A percentile compares a stretch with the other conserved stretches of the same genome.
Conservation (phyloP, 2,113 vertebrate genomes). For the Crypturellus undulatus region DNA sequence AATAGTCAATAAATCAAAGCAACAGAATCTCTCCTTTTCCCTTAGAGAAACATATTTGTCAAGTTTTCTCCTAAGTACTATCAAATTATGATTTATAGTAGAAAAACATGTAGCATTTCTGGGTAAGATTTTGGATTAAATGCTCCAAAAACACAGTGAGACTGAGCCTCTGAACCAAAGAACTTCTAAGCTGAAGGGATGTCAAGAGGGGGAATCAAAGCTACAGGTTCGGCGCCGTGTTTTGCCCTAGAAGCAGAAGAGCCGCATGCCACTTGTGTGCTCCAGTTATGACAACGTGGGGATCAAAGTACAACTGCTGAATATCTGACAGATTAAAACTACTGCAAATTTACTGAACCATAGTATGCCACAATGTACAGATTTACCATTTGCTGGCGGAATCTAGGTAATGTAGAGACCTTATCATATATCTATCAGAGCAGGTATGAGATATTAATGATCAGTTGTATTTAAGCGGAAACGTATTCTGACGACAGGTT, state of each 20-base stretch:
- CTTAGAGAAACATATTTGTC: neutral
- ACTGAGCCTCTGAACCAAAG: neutral
- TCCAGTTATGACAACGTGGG: neutral
- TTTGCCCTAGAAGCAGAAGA: neutral
- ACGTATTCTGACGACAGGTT: neutral
- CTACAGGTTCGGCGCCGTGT: neutral
- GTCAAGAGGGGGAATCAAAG: neutral
- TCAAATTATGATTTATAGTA: neutral
- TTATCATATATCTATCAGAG: neutral
- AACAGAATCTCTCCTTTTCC: neutral
- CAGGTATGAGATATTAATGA: neutral
- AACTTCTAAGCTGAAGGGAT: neutral
- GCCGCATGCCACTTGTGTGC: neutral
- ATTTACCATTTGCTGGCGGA: neutral
- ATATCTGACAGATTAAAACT: neutral
- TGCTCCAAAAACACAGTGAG: neutral
- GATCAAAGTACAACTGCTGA: neutral
- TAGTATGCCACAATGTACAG: neutral
- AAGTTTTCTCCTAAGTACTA: neutral
- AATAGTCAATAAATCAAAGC: neutral
- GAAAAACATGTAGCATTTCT: neutral
- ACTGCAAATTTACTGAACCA: neutral
- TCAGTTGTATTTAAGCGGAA: neutral
- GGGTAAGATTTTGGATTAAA: neutral
- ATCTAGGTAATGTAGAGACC: neutral